Evolutionary conservation across 1,140 invertebrate genomes (phyloP).

Genomic region (Drosophila sulfurigaster): DNA sequence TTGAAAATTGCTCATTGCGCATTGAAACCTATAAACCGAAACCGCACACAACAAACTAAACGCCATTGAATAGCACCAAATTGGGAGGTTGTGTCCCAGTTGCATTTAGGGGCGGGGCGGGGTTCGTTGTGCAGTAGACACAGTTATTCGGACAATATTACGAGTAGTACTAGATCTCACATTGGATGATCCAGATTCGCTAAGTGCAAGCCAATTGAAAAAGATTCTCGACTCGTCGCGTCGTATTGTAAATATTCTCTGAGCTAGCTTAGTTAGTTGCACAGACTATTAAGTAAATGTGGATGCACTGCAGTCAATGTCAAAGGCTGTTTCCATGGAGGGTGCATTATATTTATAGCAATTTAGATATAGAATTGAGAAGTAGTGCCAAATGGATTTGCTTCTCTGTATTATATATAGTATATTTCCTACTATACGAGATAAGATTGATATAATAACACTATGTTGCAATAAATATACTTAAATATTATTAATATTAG

Average conservation of each 20-base stretch:
- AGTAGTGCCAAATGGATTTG: too few relatives aligned
- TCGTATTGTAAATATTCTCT: constrained; percentile 43
- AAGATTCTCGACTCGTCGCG: constrained; percentile 51
- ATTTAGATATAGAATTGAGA: too few relatives aligned
- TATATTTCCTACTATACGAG: too few relatives aligned
- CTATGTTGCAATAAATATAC: too few relatives aligned
- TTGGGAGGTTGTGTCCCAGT: constrained; percentile 33
- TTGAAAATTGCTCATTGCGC: constrained; percentile 74
- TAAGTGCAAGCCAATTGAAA: constrained; percentile 74
- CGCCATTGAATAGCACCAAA: constrained; percentile 35
- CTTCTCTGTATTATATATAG: too few relatives aligned
- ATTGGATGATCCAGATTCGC: constrained; percentile 68
- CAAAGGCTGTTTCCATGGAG: constrained; percentile 37
- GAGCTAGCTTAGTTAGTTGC: constrained; percentile 55
- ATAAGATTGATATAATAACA: too few relatives aligned
- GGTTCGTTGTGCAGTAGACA: neutral
- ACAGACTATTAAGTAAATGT: neutral
- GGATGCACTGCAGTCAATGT: constrained; percentile 58
- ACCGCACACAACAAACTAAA: constrained; percentile 40
- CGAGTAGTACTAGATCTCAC: neutral
- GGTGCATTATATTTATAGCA: neutral
- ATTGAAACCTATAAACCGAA: constrained; percentile 55
- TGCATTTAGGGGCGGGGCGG: neutral
- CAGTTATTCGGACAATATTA: neutral
- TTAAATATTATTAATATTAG: too few relatives aligned